Evolutionary conservation across 2,888 invertebrate genomes (phyloP), one percentile per base, ranked within the genome.

Genomic region (Calliphora vomitoria): DNA sequence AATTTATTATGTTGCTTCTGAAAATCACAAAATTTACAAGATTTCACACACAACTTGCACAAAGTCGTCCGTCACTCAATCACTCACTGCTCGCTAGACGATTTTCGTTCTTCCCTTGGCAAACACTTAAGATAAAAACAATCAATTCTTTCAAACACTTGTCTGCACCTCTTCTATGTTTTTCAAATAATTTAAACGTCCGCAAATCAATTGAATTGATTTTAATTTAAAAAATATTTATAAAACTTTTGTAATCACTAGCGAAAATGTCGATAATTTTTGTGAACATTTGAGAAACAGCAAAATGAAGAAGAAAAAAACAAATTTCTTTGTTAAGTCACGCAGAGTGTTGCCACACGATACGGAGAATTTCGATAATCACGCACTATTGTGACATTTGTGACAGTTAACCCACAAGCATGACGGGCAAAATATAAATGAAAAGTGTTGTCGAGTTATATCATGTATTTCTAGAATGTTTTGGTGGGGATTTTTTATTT

Each of bases 251-350:
- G 50, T 25, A 72, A 62, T 80, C 44, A 69, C 71, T 64, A 25
- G 20, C 78, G 71, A 83, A 78, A 72, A 80, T 75, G 85, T 85
- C 85, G 80, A 85, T 80, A 80, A 74, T 85, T 62, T 75, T 75
- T 81, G 20, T 81, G 75, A 81, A 44, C 64, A 83, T 78, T 83
- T 83, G 78, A 72, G 71, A 78, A 83, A 78, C 44, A 72, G 85
- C 18, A 58, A 80, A 72, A 53, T 62, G 66, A 80, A 62, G 69
- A 85, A 62, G n/a, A 62, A 62, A 84, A 83, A 71, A 69, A 75
- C 68, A 41, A 82, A 84, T 84, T 84, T 84, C 87, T 87, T 87
- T 87, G 87, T 87, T 87, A 81, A 87, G 84, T 87, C 84, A 87
- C 81, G 81, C 64, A 66, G 38, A 68, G 62, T 47, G 76, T 13